These are phyloP conservation scores for Calidris pugnax DNA, from an alignment of 2,113 vertebrate species.

Conservation along the genomic window DNA sequence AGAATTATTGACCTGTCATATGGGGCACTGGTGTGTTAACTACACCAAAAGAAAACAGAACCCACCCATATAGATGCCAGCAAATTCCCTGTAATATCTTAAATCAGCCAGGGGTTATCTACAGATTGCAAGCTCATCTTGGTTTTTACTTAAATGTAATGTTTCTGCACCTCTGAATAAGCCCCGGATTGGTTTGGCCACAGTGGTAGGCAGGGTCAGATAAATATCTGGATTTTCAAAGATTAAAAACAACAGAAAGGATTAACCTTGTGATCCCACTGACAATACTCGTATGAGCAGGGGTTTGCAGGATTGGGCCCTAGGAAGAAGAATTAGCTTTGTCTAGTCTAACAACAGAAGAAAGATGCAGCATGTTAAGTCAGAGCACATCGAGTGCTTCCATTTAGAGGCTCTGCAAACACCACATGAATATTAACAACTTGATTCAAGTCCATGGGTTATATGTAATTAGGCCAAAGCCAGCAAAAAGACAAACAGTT, in stretches of 20 bases:
- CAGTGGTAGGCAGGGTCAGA: not conserved
- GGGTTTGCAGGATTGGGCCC: not conserved
- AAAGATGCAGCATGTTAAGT: not conserved
- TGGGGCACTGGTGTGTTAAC: not conserved
- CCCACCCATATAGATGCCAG: not conserved
- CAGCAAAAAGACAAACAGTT: conserved; percentile 59
- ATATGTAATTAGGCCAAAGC: conserved; percentile 59
- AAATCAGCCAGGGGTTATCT: not conserved
- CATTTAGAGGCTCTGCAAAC: conserved; percentile 21
- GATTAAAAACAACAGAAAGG: not conserved
- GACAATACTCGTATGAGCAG: not conserved
- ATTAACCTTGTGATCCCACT: not conserved
- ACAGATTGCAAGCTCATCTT: not conserved
- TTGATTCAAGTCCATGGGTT: conserved; percentile 35
- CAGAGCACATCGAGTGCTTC: conserved; percentile 11
- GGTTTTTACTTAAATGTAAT: not conserved
- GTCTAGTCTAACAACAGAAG: not conserved
- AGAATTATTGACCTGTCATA: conserved; percentile 49
- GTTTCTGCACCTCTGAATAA: not conserved
- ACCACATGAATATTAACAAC: conserved; percentile 54
- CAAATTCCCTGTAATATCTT: not conserved
- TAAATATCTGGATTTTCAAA: not conserved
- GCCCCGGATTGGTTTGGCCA: rapidly evolving
- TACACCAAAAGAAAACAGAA: not conserved
- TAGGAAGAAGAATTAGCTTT: not conserved